Percentiles rank a stretch among this genome's conserved stretches.
phyloP scores from a whole-genome alignment of 1,140 invertebrate genomes.

The Lepidurus apus region DNA sequence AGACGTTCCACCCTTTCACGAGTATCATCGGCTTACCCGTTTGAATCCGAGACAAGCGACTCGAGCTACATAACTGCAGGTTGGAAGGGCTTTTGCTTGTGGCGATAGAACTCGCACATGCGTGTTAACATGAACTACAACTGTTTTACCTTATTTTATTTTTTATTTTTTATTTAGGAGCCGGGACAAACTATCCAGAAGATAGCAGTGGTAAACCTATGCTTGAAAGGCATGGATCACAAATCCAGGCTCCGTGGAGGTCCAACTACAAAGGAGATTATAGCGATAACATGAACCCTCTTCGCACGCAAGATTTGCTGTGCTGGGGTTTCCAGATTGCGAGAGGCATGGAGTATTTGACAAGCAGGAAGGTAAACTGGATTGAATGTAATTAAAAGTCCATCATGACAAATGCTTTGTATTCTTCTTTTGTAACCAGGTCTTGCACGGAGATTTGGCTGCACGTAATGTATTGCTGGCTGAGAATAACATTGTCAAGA shows the following conservation, averaged over 20 bases:
- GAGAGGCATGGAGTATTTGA: slow-evolving; percentile 91
- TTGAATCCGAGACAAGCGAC: neutral
- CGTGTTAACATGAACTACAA: too few species aligned
- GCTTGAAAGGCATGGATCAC: slow-evolving; percentile 51
- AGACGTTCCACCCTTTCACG: neutral
- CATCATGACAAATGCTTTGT: slow-evolving; percentile 27
- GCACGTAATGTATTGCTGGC: slow-evolving; percentile 91
- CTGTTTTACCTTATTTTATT: too few species aligned
- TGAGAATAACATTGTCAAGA: slow-evolving; percentile 83
- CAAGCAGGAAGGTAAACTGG: slow-evolving; percentile 64
- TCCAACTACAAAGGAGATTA: slow-evolving; percentile 66
- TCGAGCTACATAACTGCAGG: neutral
- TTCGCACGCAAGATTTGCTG: slow-evolving; percentile 74
- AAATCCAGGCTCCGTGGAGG: slow-evolving; percentile 64
- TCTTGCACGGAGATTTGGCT: slow-evolving; percentile 91
- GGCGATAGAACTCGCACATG: too few species aligned
- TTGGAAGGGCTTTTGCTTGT: neutral
- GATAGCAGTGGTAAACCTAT: slow-evolving; percentile 39
- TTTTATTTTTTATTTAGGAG: neutral
- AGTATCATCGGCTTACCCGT: neutral
- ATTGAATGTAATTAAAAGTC: slow-evolving; percentile 39
- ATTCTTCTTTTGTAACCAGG: slow-evolving; percentile 50
- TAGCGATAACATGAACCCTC: slow-evolving; percentile 47
- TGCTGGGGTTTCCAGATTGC: slow-evolving; percentile 91
- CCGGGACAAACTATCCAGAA: neutral